phyloP scores from a whole-genome alignment of 2,113 vertebrate species.

The Rhinogobius similis region DNA sequence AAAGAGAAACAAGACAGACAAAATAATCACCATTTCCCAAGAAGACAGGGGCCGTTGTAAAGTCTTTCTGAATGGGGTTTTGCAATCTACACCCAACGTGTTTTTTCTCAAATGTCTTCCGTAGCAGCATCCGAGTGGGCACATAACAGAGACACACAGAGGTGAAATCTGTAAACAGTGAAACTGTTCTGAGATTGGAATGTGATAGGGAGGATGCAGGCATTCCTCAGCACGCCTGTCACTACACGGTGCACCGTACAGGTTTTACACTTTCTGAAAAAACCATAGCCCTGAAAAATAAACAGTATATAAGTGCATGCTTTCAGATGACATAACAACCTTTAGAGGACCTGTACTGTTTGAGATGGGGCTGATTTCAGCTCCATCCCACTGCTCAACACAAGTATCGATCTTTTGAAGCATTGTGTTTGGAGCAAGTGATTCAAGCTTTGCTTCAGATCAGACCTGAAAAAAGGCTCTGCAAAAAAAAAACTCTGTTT shows the following conservation, averaged over 20 bases:
- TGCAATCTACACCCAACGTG: too few relatives aligned
- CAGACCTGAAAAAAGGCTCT: too few relatives aligned
- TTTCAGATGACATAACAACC: not conserved
- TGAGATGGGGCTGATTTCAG: not conserved
- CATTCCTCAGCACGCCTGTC: constrained; percentile 44
- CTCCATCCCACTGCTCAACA: too few relatives aligned
- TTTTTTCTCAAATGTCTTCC: too few relatives aligned
- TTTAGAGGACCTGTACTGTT: not conserved
- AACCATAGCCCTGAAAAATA: not conserved
- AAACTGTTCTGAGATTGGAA: constrained; percentile 38
- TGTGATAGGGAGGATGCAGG: constrained; percentile 42
- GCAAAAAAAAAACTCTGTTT: not conserved
- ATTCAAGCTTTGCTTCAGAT: too few relatives aligned
- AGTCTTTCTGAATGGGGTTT: too few relatives aligned
- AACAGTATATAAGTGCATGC: not conserved
- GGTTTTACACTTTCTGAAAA: constrained; percentile 4
- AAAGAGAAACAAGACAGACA: too few relatives aligned
- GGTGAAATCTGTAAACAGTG: not conserved
- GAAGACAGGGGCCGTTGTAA: too few relatives aligned
- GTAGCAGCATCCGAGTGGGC: not conserved
- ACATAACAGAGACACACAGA: not conserved
- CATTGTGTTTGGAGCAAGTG: too few relatives aligned
- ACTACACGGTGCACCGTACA: constrained; percentile 7
- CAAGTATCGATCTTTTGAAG: too few relatives aligned
- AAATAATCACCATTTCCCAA: too few relatives aligned